Conservation (phyloP, 2,113 vertebrate species). For the Salvelinus fontinalis region DNA sequence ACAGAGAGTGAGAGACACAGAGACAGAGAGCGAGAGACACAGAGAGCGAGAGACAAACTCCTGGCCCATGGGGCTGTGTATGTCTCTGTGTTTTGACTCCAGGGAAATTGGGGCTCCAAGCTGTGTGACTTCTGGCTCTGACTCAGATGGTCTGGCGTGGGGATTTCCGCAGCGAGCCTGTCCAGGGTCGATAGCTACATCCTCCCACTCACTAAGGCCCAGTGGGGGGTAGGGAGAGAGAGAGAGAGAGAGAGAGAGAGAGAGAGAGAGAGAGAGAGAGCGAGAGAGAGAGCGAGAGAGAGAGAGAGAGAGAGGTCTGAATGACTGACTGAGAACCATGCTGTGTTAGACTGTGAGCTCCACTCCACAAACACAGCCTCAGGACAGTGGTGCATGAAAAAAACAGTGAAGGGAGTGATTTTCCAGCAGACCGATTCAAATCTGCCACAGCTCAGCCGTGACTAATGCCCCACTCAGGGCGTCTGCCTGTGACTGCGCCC, state of each 20-base stretch:
- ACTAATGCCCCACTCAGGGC: conserved; percentile 12
- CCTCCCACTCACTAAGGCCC: not conserved
- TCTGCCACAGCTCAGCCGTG: conserved; percentile 12
- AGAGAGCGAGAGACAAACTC: not conserved
- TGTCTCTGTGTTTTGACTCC: not conserved
- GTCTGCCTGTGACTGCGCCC: not conserved
- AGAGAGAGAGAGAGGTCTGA: not conserved
- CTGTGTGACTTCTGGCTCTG: not conserved
- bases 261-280: too few relatives aligned
- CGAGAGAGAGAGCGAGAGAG: not conserved
- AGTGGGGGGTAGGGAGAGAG: not conserved
- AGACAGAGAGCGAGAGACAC: not conserved
- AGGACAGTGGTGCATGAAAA: not conserved
- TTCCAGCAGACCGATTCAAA: conserved; percentile 14
- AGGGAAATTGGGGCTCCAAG: not conserved
- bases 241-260: too few relatives aligned
- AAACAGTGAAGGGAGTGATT: not conserved
- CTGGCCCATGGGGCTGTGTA: not conserved
- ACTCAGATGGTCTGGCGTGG: not conserved
- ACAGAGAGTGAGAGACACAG: not conserved
- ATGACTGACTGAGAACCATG: not conserved
- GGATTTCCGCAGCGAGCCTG: not conserved
- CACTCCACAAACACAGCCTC: not conserved
- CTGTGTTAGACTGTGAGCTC: not conserved
- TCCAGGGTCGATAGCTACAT: not conserved